phyloP scores from a whole-genome alignment of 1,140 invertebrate species.

The Solen grandis region DNA sequence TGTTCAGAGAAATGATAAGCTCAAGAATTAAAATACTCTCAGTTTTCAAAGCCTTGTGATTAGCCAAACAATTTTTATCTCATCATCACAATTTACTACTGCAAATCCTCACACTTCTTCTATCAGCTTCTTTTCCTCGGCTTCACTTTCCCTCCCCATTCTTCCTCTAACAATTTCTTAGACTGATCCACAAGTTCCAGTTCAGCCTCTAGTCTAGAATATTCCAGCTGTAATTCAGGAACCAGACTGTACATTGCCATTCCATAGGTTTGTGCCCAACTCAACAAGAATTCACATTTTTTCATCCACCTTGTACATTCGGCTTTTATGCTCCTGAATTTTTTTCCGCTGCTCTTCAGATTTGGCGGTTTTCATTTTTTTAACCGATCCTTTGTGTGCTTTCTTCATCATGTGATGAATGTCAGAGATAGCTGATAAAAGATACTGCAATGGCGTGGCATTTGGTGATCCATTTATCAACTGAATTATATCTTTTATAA shows the following conservation, averaged over 20 bases:
- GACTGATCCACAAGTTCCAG: slow-evolving; percentile 43
- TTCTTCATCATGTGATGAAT: slow-evolving; percentile 35
- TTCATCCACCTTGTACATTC: slow-evolving; percentile 35
- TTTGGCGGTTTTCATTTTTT: slow-evolving; percentile 25
- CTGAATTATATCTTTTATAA: slow-evolving; percentile 35
- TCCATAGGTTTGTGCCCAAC: slow-evolving; percentile 55
- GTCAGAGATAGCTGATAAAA: slow-evolving; percentile 42
- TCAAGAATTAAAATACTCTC: too few relatives aligned
- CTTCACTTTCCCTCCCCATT: slow-evolving; percentile 50
- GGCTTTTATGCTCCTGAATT: slow-evolving; percentile 2
- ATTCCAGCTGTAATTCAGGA: slow-evolving; percentile 41
- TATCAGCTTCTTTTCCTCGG: slow-evolving; percentile 40
- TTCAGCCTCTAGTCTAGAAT: slow-evolving; percentile 25
- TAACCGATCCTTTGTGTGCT: slow-evolving; percentile 4
- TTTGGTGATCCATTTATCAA: slow-evolving; percentile 7
- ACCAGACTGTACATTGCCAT: slow-evolving; percentile 24
- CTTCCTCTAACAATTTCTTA: slow-evolving; percentile 32
- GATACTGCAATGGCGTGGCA: neutral
- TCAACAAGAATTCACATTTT: slow-evolving; percentile 44
- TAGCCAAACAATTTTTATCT: too few relatives aligned
- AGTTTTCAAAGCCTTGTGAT: too few relatives aligned
- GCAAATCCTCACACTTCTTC: slow-evolving; percentile 39
- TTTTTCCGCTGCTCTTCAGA: neutral
- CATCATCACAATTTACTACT: too few relatives aligned
- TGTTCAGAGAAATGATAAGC: too few relatives aligned